phyloP scores from a whole-genome alignment of 1,140 invertebrate genomes.

The Trichonephila clavata region DNA sequence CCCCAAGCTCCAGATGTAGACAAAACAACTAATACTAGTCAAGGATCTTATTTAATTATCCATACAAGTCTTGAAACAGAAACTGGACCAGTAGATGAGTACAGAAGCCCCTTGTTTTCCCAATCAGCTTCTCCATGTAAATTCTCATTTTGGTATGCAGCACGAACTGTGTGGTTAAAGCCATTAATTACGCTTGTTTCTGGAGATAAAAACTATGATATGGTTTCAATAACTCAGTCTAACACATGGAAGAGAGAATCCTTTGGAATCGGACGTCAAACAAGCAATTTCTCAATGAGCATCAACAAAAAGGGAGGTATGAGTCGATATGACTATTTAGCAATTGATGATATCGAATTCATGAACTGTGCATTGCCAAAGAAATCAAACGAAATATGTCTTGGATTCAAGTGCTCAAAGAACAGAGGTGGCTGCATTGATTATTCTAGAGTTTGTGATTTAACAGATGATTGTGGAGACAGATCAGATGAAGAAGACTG shows the following conservation, averaged over 20 bases:
- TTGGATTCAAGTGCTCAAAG: slow-evolving; percentile 79
- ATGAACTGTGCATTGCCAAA: slow-evolving; percentile 80
- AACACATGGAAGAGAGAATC: slow-evolving; percentile 62
- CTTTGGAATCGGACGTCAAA: slow-evolving; percentile 71
- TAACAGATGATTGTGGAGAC: slow-evolving; percentile 81
- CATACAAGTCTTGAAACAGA: slow-evolving; percentile 19
- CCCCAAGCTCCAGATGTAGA: slow-evolving; percentile 35
- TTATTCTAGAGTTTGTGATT: slow-evolving; percentile 79
- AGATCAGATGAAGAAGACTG: slow-evolving; percentile 80
- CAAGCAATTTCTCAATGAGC: slow-evolving; percentile 47
- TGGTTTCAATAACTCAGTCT: slow-evolving; percentile 35
- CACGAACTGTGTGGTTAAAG: neutral
- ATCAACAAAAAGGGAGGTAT: slow-evolving; percentile 37
- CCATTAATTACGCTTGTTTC: neutral
- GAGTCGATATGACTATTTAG: slow-evolving; percentile 77
- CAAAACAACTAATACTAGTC: slow-evolving; percentile 55
- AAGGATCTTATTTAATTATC: slow-evolving; percentile 70
- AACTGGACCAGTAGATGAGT: slow-evolving; percentile 34
- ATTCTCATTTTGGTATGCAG: slow-evolving; percentile 62
- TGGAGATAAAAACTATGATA: slow-evolving; percentile 8
- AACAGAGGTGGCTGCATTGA: slow-evolving; percentile 73
- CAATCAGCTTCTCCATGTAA: slow-evolving; percentile 58
- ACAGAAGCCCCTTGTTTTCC: slow-evolving; percentile 53
- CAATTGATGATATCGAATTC: slow-evolving; percentile 81
- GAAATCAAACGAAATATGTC: slow-evolving; percentile 77